These are phyloP conservation scores for Sebastes trivittatus DNA, from an alignment of 2,797 vertebrate genomes.

Conservation along the genomic window DNA sequence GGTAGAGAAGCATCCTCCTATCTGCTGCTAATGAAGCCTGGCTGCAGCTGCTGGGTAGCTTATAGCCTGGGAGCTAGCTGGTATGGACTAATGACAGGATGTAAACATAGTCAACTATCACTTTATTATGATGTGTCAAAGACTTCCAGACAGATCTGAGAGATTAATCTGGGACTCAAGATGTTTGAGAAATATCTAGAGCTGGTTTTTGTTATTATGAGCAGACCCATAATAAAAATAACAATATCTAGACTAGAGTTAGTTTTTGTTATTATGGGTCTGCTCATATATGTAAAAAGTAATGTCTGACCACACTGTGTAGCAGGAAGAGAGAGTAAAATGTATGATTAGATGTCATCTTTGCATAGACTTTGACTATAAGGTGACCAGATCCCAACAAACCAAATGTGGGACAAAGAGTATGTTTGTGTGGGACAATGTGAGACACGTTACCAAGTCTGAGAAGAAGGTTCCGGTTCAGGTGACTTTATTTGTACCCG, in stretches of 20 bases:
- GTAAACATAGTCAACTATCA: conserved; percentile 22
- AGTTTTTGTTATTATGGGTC: neutral
- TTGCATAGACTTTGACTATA: neutral
- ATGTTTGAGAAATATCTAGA: neutral
- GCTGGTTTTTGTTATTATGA: neutral
- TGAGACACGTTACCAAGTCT: too few relatives aligned
- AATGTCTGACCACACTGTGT: neutral
- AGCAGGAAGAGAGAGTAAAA: neutral
- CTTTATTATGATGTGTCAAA: neutral
- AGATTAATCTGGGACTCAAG: neutral
- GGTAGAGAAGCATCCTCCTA: neutral
- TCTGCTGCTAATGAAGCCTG: neutral
- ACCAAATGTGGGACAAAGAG: too few relatives aligned
- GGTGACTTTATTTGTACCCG: too few relatives aligned
- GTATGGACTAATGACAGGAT: neutral
- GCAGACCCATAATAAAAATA: too few relatives aligned
- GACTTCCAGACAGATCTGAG: neutral
- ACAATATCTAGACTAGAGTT: too few relatives aligned
- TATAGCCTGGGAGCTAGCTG: conserved; percentile 33
- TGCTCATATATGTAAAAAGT: neutral
- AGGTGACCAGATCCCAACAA: too few relatives aligned
- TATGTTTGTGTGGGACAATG: too few relatives aligned
- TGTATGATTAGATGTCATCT: neutral
- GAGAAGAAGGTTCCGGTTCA: too few relatives aligned
- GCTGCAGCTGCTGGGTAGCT: conserved; percentile 26